phyloP scores from a whole-genome alignment of 53 echinoderm and acorn worm genomes.

The Luidia sarsii region DNA sequence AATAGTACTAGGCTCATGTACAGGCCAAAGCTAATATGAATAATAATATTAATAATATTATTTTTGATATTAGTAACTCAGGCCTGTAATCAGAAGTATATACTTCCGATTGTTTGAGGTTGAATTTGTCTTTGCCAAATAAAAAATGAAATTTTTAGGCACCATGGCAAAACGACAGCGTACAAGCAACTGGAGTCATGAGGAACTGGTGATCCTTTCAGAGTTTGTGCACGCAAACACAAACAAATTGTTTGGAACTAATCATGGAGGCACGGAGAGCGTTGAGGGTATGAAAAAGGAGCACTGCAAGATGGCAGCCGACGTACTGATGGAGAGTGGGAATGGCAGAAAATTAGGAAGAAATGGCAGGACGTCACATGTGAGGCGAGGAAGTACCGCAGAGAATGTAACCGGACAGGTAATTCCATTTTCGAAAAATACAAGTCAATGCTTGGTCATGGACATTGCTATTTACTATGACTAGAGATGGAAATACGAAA shows the following conservation, averaged over 20 bases:
- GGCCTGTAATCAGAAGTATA: too few species aligned
- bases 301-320: slow-evolving; percentile 1
- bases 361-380: slow-evolving; percentile 18
- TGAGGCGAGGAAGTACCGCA: slow-evolving; percentile 3
- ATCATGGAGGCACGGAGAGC: not conserved
- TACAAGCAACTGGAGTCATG: not conserved
- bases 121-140: too few species aligned
- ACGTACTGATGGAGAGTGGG: not conserved
- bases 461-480: too few species aligned
- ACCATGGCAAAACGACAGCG: slow-evolving; percentile 6
- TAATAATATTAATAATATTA: too few species aligned
- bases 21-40: too few species aligned
- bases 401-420: slow-evolving; percentile 13
- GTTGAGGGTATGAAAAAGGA: not conserved
- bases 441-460: too few species aligned
- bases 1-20: too few species aligned
- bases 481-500: too few species aligned
- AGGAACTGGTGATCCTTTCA: not conserved
- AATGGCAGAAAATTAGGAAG: slow-evolving; percentile 5
- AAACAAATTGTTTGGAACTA: not conserved
- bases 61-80: too few species aligned
- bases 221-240: slow-evolving; percentile 4
- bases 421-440: not conserved
- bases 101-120: too few species aligned
- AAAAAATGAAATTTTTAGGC: too few species aligned